Conservation (phyloP, 2,888 invertebrate genomes). For the Hyposoter dolosus region DNA sequence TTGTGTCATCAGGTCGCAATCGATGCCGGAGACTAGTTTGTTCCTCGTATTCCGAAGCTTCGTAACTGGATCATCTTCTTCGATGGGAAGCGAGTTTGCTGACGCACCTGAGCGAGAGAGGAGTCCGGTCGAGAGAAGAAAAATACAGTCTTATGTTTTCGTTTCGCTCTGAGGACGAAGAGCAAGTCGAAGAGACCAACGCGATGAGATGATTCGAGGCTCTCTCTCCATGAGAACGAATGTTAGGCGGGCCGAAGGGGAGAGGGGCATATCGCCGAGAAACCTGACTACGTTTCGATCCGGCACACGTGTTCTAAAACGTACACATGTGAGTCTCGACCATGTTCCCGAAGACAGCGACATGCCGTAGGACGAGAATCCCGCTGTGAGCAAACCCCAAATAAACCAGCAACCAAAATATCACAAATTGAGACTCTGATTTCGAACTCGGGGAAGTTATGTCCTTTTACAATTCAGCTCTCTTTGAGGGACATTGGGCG, state of each 20-base stretch:
- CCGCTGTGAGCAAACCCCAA: not conserved
- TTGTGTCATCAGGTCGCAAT: slow-evolving; percentile 37
- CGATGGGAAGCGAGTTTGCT: slow-evolving; percentile 21
- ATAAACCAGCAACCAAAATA: not conserved
- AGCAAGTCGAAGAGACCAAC: slow-evolving; percentile 19
- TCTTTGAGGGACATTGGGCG: not conserved
- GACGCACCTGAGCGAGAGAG: slow-evolving; percentile 51
- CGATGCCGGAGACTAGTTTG: not conserved
- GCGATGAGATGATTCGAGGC: slow-evolving; percentile 35
- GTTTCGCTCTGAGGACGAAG: slow-evolving; percentile 22
- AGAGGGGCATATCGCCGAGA: not conserved
- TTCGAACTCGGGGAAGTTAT: not conserved
- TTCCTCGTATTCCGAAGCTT: slow-evolving; percentile 6
- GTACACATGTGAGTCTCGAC: slow-evolving; percentile 4
- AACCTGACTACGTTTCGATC: slow-evolving; percentile 56
- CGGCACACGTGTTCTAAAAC: slow-evolving; percentile 6
- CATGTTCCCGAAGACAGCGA: not conserved
- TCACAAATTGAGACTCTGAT: not conserved
- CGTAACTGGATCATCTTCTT: slow-evolving; percentile 57
- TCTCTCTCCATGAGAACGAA: slow-evolving; percentile 21
- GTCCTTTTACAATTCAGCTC: not conserved
- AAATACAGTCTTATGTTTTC: slow-evolving; percentile 36
- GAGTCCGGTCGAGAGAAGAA: slow-evolving; percentile 53
- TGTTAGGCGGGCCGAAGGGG: not conserved
- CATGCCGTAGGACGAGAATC: not conserved